Evolutionary conservation across 2,888 invertebrate genomes (phyloP), one percentile per base, ranked within the genome.

Genomic region (Apotomis capreana): DNA sequence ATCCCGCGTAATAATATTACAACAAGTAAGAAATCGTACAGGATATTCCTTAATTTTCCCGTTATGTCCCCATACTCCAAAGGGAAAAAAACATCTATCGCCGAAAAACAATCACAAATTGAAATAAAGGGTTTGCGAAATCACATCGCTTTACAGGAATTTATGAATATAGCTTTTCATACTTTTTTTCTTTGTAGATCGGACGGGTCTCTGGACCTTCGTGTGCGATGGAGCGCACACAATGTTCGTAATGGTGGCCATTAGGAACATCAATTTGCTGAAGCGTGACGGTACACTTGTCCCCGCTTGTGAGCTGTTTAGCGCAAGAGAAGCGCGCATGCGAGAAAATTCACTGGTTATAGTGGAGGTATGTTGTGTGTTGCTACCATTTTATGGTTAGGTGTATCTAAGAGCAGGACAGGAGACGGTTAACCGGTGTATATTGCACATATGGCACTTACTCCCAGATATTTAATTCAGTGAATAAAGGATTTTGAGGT

Each of bases 231-330:
- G 87, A 85, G 86, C 87, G 86, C 85, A 86, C 88, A 88, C 87
- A 88, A 89, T 87, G 87, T 86, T 83, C 84, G 85, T 89, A 89
- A 90, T 90, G 88, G 89, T 82, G 69, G 82, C 89, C 89, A 90
- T 82, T 90, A 90, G 83, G 85, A 78, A 84, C 88, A 89, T 90
- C 87, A 88, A 87, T 87, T 89, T 84, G 87, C 84, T 89, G 84
- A 84, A 83, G 83, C 88, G 87, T 87, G 84, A 86, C 85, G 83
- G 77, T 86, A 89, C 87, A 88, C 85, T 87, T 87, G 88, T 88
- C 87, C 83, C 83, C 83, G 79, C 83, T 87, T 83, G 57, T 80
- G 82, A 82, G 83, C 82, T 84, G 81, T 84, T 85, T 83, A 81
- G 74, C 82, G 77, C 80, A 72, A 58, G 63, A 58, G 68, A 68